Percentiles rank a stretch among this genome's conserved stretches.
Evolutionary conservation across 2,113 vertebrate species (phyloP).

Genomic region (Tragelaphus buxtoni): DNA sequence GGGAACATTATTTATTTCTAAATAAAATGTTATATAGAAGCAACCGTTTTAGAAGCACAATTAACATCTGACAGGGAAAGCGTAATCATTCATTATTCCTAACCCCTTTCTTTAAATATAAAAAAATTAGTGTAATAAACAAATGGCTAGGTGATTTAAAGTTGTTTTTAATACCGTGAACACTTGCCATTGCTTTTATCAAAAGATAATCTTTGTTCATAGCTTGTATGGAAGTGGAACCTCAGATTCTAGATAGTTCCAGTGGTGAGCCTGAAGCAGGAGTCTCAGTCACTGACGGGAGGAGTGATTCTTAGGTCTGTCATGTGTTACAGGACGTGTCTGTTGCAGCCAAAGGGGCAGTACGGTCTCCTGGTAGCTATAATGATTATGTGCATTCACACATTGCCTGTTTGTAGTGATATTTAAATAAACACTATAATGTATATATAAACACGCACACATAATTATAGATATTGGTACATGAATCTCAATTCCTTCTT

Average conservation of each 20-base stretch:
- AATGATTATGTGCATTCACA: neutral
- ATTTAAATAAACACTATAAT: neutral
- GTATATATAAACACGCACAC: neutral
- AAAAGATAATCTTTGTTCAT: neutral
- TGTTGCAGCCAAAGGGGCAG: neutral
- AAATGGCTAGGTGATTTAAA: neutral
- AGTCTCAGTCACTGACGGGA: neutral
- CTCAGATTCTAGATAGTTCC: neutral
- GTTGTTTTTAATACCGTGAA: neutral
- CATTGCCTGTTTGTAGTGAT: neutral
- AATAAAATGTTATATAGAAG: conserved; percentile 9
- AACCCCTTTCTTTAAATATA: conserved; percentile 13
- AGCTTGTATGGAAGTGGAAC: neutral
- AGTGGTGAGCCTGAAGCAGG: neutral
- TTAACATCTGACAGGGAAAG: conserved; percentile 39
- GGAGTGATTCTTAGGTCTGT: neutral
- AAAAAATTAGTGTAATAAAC: neutral
- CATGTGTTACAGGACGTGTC: neutral
- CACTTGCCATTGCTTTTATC: neutral
- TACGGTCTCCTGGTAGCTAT: neutral
- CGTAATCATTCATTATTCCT: neutral
- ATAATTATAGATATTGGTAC: neutral
- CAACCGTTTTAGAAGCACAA: neutral
- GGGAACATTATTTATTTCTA: neutral
- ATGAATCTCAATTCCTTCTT: neutral